Evolutionary conservation across 92 coral and sea anemone genomes (phyloP).

Genomic region (Galaxea fascicularis): DNA sequence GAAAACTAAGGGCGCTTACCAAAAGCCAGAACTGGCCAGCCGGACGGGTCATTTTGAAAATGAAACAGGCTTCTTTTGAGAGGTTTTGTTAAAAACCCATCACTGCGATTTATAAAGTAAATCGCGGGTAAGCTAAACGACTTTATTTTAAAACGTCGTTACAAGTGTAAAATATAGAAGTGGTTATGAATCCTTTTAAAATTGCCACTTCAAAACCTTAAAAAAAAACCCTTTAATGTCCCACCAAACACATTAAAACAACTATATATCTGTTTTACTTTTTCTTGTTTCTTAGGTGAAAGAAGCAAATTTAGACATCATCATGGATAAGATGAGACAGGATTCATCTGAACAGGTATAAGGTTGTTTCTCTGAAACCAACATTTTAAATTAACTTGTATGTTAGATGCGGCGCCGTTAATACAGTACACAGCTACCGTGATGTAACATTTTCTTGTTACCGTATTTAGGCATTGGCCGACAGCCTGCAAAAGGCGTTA

Average conservation of each 20-base stretch:
- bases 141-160: too few species aligned
- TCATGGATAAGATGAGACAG: constrained; percentile 98
- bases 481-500: constrained; percentile 79
- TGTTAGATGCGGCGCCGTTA: neutral
- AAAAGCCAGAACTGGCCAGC: too few species aligned
- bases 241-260: too few species aligned
- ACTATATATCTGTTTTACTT: neutral
- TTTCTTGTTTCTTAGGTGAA: constrained; percentile 71
- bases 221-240: neutral
- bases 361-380: neutral
- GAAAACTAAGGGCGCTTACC: too few species aligned
- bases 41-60: too few species aligned
- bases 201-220: neutral
- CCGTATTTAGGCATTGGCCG: constrained; percentile 65
- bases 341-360: constrained; percentile 86
- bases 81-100: too few species aligned
- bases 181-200: too few species aligned
- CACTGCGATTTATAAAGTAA: too few species aligned
- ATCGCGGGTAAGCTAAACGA: too few species aligned
- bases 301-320: constrained; percentile 95
- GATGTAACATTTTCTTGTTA: neutral
- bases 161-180: too few species aligned
- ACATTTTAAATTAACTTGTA: neutral
- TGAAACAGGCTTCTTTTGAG: too few species aligned
- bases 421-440: neutral